phyloP scores from a whole-genome alignment of 2,797 vertebrate genomes.

The Sebastes umbrosus region DNA sequence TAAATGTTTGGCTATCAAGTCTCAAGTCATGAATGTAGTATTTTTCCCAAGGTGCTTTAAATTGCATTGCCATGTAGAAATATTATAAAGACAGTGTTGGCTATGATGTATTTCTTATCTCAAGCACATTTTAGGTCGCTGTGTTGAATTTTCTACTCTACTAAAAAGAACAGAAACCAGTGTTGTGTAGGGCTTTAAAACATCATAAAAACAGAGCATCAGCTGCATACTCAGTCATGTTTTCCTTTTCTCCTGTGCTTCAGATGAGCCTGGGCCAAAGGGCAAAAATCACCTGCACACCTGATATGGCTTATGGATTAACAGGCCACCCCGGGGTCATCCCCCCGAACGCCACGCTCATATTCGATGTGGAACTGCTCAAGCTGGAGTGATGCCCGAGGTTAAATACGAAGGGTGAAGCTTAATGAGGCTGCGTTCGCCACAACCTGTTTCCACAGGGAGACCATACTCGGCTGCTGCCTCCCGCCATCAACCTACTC shows the following conservation, averaged over 20 bases:
- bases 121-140: background rate
- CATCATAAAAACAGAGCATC: background rate
- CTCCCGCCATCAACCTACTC: slow-evolving; percentile 29
- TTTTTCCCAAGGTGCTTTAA: background rate
- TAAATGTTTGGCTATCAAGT: background rate
- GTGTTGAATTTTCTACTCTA: background rate
- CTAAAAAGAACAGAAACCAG: background rate
- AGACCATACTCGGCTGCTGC: slow-evolving; percentile 52
- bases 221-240: background rate
- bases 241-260: background rate
- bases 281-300: slow-evolving; percentile 97
- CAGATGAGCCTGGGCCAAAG: slow-evolving; percentile 98
- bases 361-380: slow-evolving; percentile 98
- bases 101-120: background rate
- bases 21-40: background rate
- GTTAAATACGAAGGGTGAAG: slow-evolving; percentile 9
- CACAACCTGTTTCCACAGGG: slow-evolving; percentile 50
- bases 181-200: background rate
- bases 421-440: slow-evolving; percentile 38
- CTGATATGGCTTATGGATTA: slow-evolving; percentile 95
- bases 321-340: slow-evolving; percentile 98
- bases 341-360: slow-evolving; percentile 95
- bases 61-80: background rate
- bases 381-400: slow-evolving; percentile 89
- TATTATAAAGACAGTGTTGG: background rate